These are phyloP conservation scores for Hemicrepidius hirtus DNA, from an alignment of 2,888 invertebrate species.

Conservation along the genomic window DNA sequence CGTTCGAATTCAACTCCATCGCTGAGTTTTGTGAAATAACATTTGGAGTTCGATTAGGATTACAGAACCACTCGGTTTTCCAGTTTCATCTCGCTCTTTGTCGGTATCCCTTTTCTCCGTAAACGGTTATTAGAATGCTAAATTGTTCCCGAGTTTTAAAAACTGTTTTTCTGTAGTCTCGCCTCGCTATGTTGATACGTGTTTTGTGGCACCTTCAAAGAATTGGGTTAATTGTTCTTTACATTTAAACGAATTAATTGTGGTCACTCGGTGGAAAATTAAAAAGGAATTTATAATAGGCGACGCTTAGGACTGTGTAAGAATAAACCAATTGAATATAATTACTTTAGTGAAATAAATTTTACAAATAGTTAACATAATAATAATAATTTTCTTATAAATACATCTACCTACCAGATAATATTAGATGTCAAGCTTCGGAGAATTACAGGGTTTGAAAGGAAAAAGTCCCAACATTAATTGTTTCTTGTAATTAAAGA, in stretches of 20 bases:
- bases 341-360: too few species aligned
- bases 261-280: background rate
- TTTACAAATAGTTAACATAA: too few species aligned
- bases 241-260: slow-evolving; percentile 8
- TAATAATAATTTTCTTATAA: too few species aligned
- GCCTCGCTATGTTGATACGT: too few species aligned
- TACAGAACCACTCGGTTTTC: slow-evolving; percentile 29
- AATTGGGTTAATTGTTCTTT: slow-evolving; percentile 5
- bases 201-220: background rate
- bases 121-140: slow-evolving; percentile 29
- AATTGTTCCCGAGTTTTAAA: slow-evolving; percentile 17
- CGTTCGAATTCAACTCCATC: slow-evolving; percentile 21
- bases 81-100: slow-evolving; percentile 15
- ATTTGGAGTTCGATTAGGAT: slow-evolving; percentile 30
- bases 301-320: too few species aligned
- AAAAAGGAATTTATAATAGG: slow-evolving; percentile 12
- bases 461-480: too few species aligned
- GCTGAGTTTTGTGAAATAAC: slow-evolving; percentile 21
- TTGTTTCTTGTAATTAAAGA: too few species aligned
- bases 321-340: too few species aligned
- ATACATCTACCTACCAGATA: too few species aligned
- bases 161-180: background rate
- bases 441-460: too few species aligned
- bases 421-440: too few species aligned
- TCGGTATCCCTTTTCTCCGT: slow-evolving; percentile 16